Evolutionary conservation across 1,140 invertebrate genomes (phyloP).

Genomic region (Pectinophora gossypiella): DNA sequence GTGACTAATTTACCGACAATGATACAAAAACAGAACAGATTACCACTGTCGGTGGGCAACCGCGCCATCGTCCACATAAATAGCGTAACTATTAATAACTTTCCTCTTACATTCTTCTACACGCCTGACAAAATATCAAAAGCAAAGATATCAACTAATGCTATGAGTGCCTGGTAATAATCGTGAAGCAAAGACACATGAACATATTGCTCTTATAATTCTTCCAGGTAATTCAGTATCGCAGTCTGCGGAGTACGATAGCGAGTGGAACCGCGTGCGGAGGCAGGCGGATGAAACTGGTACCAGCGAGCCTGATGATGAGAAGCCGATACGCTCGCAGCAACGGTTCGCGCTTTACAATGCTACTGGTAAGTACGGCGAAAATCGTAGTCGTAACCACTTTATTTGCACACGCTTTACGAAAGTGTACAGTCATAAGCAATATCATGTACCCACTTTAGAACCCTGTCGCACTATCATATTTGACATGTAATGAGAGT

Average conservation of each 20-base stretch:
- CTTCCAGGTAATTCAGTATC: constrained; percentile 54
- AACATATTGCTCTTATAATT: not conserved
- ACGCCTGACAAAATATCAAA: no score
- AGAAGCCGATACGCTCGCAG: constrained; percentile 23
- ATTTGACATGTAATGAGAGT: no score
- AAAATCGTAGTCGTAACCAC: not conserved
- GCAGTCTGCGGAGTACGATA: constrained; percentile 35
- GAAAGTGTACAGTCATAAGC: no score
- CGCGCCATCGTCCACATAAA: not conserved
- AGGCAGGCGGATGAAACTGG: constrained; percentile 27
- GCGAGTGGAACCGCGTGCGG: constrained; percentile 40
- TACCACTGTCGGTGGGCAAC: no score
- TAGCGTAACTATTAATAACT: not conserved
- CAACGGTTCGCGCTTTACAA: constrained; percentile 52
- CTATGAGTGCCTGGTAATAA: not conserved
- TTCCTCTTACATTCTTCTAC: no score
- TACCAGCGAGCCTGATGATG: constrained; percentile 21
- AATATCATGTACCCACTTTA: no score
- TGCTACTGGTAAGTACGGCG: constrained; percentile 24
- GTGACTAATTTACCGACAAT: no score
- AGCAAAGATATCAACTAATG: no score
- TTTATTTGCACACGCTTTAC: no score
- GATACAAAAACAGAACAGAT: no score
- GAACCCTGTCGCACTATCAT: no score
- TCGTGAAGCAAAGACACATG: not conserved